phyloP scores from a whole-genome alignment of 2,797 vertebrate genomes.

The Astyanax mexicanus region DNA sequence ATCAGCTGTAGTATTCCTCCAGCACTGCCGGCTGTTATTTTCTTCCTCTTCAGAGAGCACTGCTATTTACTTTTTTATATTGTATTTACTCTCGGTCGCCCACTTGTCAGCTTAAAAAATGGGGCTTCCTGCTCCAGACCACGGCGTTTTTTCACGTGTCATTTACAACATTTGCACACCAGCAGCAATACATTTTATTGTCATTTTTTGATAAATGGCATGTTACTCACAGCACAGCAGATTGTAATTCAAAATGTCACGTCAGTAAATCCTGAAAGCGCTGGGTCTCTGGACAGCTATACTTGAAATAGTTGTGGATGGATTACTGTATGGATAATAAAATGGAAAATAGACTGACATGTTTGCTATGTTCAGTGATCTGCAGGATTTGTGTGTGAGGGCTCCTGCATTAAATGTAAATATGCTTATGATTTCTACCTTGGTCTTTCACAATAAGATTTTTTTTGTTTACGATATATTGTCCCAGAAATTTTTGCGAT shows the following conservation, averaged over 20 bases:
- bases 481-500: no score
- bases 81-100: background rate
- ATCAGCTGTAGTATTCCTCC: constrained; percentile 36
- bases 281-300: no score
- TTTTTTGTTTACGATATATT: no score
- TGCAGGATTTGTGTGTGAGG: no score
- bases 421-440: no score
- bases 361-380: no score
- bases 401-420: no score
- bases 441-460: no score
- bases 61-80: background rate
- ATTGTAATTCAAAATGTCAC: constrained; percentile 54
- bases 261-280: no score
- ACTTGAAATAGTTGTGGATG: no score
- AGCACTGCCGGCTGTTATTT: constrained; percentile 16
- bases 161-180: background rate
- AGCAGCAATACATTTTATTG: constrained; percentile 2
- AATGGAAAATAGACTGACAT: no score
- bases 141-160: background rate
- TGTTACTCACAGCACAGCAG: constrained; percentile 47
- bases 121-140: background rate
- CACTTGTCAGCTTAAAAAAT: background rate
- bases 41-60: background rate
- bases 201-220: background rate
- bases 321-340: no score